These are phyloP conservation scores for Heliconius hortense DNA, from an alignment of 2,888 invertebrate genomes.

Conservation along the genomic window DNA sequence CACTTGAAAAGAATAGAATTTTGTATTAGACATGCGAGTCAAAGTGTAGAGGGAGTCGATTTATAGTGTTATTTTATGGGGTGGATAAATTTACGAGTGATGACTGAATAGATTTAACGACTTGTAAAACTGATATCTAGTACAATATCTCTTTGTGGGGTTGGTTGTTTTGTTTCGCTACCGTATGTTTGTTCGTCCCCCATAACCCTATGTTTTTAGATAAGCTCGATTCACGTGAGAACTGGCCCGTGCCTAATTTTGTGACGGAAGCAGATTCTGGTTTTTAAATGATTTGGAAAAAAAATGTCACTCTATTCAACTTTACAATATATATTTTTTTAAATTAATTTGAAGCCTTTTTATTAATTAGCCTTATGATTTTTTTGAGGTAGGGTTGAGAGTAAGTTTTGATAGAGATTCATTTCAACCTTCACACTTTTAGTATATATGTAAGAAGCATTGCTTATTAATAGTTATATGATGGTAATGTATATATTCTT, in stretches of 20 bases:
- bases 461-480: no score
- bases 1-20: constrained; percentile 1
- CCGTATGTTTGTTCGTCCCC: constrained; percentile 20
- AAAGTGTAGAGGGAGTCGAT: constrained; percentile 47
- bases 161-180: constrained; percentile 42
- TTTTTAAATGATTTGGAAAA: neutral
- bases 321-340: no score
- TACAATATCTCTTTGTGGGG: constrained; percentile 40
- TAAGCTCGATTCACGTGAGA: constrained; percentile 21
- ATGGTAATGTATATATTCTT: neutral
- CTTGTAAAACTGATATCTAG: constrained; percentile 59
- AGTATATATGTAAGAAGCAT: no score
- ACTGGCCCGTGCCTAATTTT: neutral
- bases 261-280: neutral
- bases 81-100: constrained; percentile 47
- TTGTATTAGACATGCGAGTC: constrained; percentile 37
- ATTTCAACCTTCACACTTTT: no score
- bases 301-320: neutral
- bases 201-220: constrained; percentile 21
- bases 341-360: neutral
- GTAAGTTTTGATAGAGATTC: no score
- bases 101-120: constrained; percentile 62
- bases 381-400: neutral
- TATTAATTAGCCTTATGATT: neutral
- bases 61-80: constrained; percentile 25